A percentile compares a stretch with the other conserved stretches of the same genome.
These are phyloP conservation scores for Netelia inedita DNA, from an alignment of 2,888 invertebrate genomes.

Conservation along the genomic window DNA sequence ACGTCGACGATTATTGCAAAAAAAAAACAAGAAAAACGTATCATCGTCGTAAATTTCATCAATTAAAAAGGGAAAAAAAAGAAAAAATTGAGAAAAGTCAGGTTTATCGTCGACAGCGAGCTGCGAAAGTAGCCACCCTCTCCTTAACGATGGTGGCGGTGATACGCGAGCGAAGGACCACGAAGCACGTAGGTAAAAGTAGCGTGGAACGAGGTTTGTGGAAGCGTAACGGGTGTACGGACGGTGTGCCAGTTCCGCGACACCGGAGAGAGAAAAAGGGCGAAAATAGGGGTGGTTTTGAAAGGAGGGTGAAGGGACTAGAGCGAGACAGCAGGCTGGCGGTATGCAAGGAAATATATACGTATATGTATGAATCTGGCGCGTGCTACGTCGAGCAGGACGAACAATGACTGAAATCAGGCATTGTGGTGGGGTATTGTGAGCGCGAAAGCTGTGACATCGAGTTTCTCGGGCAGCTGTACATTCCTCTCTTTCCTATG, in stretches of 20 bases:
- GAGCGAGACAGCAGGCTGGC: conserved; percentile 48
- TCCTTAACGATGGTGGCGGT: conserved; percentile 2
- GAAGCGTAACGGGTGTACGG: conserved; percentile 5
- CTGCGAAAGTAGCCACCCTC: too few relatives aligned
- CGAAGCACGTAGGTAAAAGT: neutral
- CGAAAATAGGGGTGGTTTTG: conserved; percentile 9
- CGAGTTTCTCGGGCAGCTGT: conserved; percentile 81
- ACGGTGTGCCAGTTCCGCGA: conserved; percentile 32
- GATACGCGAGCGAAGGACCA: neutral
- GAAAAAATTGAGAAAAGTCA: too few relatives aligned
- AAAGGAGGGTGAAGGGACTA: neutral
- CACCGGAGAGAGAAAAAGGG: conserved; percentile 17
- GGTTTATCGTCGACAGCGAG: too few relatives aligned
- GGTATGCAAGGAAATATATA: conserved; percentile 64
- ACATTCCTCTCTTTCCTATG: conserved; percentile 71
- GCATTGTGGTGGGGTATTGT: conserved; percentile 83
- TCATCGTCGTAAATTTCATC: too few relatives aligned
- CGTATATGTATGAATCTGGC: conserved; percentile 71
- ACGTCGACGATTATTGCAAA: too few relatives aligned
- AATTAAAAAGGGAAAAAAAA: too few relatives aligned
- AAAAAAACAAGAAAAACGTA: too few relatives aligned
- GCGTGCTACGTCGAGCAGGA: conserved; percentile 77
- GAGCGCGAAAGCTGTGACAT: conserved; percentile 83
- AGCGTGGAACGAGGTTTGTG: conserved; percentile 9
- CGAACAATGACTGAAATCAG: conserved; percentile 83